Evolutionary conservation across 1,140 invertebrate genomes (phyloP).

Genomic region (Magallana ariakensis): DNA sequence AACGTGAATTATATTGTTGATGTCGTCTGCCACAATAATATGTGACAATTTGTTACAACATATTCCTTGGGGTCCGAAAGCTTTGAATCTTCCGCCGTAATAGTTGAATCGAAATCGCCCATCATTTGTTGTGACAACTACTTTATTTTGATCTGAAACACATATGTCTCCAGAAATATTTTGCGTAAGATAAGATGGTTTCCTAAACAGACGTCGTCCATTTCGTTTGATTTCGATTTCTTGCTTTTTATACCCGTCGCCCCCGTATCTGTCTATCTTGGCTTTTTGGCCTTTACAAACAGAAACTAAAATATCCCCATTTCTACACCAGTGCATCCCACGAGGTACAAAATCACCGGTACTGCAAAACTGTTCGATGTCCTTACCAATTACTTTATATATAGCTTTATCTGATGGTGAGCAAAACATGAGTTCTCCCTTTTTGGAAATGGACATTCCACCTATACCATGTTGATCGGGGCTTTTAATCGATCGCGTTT

Average conservation of each 20-base stretch:
- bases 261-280: not conserved
- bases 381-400: not conserved
- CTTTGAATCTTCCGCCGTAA: not conserved
- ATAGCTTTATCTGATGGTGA: not conserved
- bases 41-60: conserved; percentile 6
- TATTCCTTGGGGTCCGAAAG: conserved; percentile 1
- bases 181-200: not conserved
- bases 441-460: not conserved
- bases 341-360: not conserved
- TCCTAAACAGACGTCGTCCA: not conserved
- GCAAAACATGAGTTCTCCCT: not conserved
- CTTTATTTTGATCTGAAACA: not conserved
- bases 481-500: not conserved
- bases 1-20: conserved; percentile 5
- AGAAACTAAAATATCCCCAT: conserved; percentile 25
- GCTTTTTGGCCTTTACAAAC: not conserved
- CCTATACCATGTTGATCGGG: not conserved
- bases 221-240: conserved; percentile 4
- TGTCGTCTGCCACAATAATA: conserved; percentile 13
- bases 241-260: not conserved
- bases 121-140: not conserved
- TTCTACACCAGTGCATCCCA: conserved; percentile 18
- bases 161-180: not conserved
- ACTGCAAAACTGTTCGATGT: not conserved
- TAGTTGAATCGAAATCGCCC: not conserved